Base-by-base conservation (phyloP, 2,797 vertebrate species). In the Allobates femoralis region DNA sequence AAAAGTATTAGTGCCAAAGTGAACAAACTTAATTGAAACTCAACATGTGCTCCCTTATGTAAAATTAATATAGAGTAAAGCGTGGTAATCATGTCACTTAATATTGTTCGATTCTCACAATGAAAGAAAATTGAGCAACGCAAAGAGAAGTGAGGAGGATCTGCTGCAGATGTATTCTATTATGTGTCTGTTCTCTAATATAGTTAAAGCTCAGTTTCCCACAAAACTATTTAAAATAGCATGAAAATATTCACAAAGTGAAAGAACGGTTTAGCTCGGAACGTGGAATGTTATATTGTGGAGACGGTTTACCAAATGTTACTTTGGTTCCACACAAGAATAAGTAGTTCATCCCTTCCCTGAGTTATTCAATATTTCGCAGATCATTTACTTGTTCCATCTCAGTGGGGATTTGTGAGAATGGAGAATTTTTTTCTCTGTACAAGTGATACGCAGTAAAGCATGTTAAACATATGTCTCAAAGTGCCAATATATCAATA, bases 401-500 rank as follows among this genome's bases (percentile, higher is more conserved):
- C 83, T 74, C 86, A 67, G 51, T 88, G 69, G 86, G 86, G 64
- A 83, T 88, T 85, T 85, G 32, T 55, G 81, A 76, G 77, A 80
- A 80, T 80, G 67, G 64, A 83, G 58, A 77, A 64, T 50, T 67
- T 79, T 66, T 83, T 75, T 88, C 80, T 66, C 50, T 46, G 86
- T 66, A 76, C 66, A 67, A 76, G 34, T 69, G 82, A 81, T 75
- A 81, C 26, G 75, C 62, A 84, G 78, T 84, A 83, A 88, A 77
- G 82, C 86, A 85, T 88, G 77, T 85, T 74, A 75, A 76, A 55
- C 58, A 88, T 74, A 76, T 53, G 81, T 85, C 83, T 88, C 86
- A 34, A 56, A 75, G 58, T 88, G 77, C 73, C 77, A 75, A 84
- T 87, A 51, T 56, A 88, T 85, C 86, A 88, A 80, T 84, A 67